Evolutionary conservation across 2,888 invertebrate species (phyloP), one percentile per base, ranked within the genome.

Genomic region (Drosophila diplacantha): DNA sequence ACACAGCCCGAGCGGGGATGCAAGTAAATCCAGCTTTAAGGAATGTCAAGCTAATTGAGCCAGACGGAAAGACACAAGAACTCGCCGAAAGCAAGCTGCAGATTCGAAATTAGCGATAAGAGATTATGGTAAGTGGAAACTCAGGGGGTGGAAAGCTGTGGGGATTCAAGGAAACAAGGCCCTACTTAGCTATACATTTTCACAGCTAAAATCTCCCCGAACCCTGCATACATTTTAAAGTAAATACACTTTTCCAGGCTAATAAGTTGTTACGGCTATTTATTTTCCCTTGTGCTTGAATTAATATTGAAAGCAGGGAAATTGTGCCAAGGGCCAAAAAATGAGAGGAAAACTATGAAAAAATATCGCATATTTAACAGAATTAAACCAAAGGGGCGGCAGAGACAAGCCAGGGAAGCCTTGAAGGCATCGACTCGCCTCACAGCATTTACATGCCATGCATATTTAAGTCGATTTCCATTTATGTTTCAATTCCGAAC

Each of bases 391-490:
- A 37, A 24, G 18, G 8, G 12, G 9, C 32, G 7, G 1, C 11
- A 29, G n/a, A 37, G 32, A 50, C 54, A 18, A n/a, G 5, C 35
- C n/a, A 6, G 18, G 18, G 22, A 49, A 41, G 32, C 47, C 68
- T 60, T 20, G 66, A 41, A 65, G 66, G 66, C 56, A 56, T 65
- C 32, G 31, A 34, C 16, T 38, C 20, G 51, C 41, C 24, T 26
- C 29, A 51, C 47, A 65, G 58, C 62, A 76, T 76, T 82, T 76
- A 72, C 72, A 69, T 72, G 70, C 59, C 61, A 64, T 76, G 77
- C 83, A 77, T 77, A 82, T 77, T 82, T 77, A 61, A 77, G 81
- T 65, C 62, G 60, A 74, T 82, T 76, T 76, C 57, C 75, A 82
- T 79, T 76, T 79, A 63, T 67, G 57, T 73, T 76, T 72, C 82